A percentile compares a stretch with the other conserved stretches of the same genome.
Conservation (phyloP, 2,113 vertebrate genomes). For the Pseudorasbora parva region DNA sequence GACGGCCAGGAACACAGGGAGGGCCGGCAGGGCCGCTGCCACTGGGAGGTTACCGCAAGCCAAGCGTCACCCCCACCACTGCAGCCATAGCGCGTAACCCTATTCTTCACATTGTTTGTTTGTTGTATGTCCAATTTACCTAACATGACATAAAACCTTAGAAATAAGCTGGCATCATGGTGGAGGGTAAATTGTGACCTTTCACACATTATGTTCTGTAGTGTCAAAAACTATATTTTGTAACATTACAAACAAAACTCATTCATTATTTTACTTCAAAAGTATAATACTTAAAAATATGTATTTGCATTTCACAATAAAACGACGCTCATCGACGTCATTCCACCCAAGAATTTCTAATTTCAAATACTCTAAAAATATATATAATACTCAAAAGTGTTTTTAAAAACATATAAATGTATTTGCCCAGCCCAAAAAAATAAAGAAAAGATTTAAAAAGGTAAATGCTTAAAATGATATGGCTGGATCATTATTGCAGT, state of each 20-base stretch:
- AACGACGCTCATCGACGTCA: neutral
- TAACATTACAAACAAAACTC: neutral
- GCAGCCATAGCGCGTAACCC: constrained; percentile 33
- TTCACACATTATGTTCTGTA: constrained; percentile 54
- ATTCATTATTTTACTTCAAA: neutral
- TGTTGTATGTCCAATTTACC: constrained; percentile 58
- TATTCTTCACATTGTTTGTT: constrained; percentile 60
- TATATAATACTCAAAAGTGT: too few species aligned
- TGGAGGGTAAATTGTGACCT: constrained; percentile 36
- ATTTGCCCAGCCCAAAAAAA: too few species aligned
- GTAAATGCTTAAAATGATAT: too few species aligned
- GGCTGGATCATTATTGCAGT: too few species aligned
- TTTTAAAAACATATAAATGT: too few species aligned
- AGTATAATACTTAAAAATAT: neutral
- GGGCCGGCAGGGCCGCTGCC: constrained; percentile 32
- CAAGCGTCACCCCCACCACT: constrained; percentile 34
- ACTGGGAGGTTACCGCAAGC: constrained; percentile 45
- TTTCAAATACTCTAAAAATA: too few species aligned
- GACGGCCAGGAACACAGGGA: constrained; percentile 65
- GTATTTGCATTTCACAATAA: neutral
- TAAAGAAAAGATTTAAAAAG: too few species aligned
- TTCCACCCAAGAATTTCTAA: neutral
- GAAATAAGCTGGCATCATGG: constrained; percentile 41
- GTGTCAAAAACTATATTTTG: neutral
- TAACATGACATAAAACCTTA: constrained; percentile 59